Conservation (phyloP, 2,888 invertebrate species). For the Linnaemya vulpina region DNA sequence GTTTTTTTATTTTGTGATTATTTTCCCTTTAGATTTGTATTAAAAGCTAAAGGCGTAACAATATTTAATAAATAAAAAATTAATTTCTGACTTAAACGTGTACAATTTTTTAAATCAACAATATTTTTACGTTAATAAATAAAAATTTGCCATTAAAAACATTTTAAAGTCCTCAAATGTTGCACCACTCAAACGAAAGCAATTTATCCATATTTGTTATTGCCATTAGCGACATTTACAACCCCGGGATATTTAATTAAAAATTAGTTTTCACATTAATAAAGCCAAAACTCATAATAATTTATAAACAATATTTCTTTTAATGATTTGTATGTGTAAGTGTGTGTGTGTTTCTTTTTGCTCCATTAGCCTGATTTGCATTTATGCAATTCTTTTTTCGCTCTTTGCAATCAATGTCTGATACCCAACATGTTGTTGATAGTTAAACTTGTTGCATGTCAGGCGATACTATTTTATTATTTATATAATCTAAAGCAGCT, state of each 20-base stretch:
- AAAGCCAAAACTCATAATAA: neutral
- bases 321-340: neutral
- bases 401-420: neutral
- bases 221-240: neutral
- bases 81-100: too few relatives aligned
- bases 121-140: too few relatives aligned
- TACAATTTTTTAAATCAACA: too few relatives aligned
- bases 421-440: constrained; percentile 31
- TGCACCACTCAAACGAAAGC: neutral
- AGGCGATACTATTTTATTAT: constrained; percentile 43
- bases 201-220: neutral
- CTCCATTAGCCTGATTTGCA: constrained; percentile 67
- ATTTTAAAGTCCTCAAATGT: neutral
- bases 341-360: too few relatives aligned
- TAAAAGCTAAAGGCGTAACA: too few relatives aligned
- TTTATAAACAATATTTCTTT: constrained; percentile 15
- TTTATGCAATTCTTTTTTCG: constrained; percentile 50
- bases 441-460: constrained; percentile 66
- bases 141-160: neutral
- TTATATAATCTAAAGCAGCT: constrained; percentile 62
- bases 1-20: too few relatives aligned
- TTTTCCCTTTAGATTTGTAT: too few relatives aligned
- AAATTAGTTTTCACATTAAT: constrained; percentile 13
- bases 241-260: constrained; percentile 9
- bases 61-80: too few relatives aligned